Conservation (phyloP, 1,140 invertebrate genomes). For the Eriocheir sinensis region DNA sequence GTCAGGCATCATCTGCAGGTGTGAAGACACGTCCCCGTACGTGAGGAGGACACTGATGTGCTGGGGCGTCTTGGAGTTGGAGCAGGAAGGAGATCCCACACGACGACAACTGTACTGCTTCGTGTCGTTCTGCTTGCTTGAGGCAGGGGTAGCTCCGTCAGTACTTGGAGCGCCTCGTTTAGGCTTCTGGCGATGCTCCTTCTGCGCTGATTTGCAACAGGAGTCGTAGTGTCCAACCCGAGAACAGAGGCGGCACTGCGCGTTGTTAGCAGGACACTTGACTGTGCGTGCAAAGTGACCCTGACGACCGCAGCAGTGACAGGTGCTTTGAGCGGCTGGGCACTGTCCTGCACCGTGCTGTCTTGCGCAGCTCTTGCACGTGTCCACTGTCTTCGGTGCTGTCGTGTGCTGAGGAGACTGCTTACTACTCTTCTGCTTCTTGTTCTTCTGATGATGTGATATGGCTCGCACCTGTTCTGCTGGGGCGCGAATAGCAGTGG, state of each 20-base stretch:
- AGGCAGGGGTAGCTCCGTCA: neutral
- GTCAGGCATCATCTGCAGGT: slow-evolving; percentile 26
- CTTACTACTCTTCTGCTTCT: neutral
- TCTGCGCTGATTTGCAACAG: slow-evolving; percentile 9
- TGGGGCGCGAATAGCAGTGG: slow-evolving; percentile 28
- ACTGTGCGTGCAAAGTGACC: neutral
- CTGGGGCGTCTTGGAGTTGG: slow-evolving; percentile 12
- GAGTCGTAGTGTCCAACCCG: neutral
- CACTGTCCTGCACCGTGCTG: neutral
- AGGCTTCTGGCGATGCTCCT: neutral
- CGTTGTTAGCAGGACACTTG: neutral
- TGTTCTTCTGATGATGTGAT: neutral
- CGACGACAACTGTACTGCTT: neutral
- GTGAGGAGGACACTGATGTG: slow-evolving; percentile 32
- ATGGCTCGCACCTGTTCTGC: neutral
- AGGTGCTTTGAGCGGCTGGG: neutral
- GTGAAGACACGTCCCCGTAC: slow-evolving; percentile 13
- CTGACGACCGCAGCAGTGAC: neutral
- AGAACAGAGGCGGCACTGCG: neutral
- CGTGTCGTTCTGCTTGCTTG: neutral
- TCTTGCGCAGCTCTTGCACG: neutral
- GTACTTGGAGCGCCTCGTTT: neutral
- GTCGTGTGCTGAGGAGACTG: neutral
- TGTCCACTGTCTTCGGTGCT: neutral
- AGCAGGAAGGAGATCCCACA: slow-evolving; percentile 33